Evolutionary conservation across 2,113 vertebrate genomes (phyloP).

Genomic region (Tympanuchus pallidicinctus): DNA sequence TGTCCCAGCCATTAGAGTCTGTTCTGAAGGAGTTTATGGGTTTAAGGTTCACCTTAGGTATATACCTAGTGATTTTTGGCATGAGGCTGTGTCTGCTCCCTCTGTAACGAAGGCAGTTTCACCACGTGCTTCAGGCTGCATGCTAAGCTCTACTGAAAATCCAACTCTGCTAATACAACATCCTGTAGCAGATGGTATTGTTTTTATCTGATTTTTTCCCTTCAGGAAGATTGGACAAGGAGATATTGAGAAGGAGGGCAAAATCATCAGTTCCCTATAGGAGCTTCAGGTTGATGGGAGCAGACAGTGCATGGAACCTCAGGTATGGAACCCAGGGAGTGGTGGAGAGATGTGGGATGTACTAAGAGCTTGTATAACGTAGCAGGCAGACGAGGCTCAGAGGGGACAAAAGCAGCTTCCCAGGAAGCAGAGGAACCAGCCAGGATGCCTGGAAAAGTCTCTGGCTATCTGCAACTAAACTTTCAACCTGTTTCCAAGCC

Average conservation of each 20-base stretch:
- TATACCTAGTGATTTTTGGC: not conserved
- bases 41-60: not conserved
- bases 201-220: not conserved
- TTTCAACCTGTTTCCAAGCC: not conserved
- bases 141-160: not conserved
- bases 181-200: not conserved
- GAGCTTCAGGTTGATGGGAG: not conserved
- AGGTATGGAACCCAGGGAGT: not conserved
- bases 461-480: not conserved
- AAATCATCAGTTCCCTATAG: not conserved
- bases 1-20: not conserved
- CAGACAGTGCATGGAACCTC: not conserved
- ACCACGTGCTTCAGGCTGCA: not conserved
- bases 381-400: not conserved
- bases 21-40: fast-evolving
- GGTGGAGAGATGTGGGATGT: not conserved
- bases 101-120: not conserved
- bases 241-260: no score
- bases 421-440: not conserved
- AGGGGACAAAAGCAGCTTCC: not conserved
- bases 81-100: not conserved
- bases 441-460: not conserved
- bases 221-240: not conserved
- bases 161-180: not conserved
- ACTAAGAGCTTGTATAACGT: not conserved